Percentiles rank a stretch among this genome's conserved stretches.
These are phyloP conservation scores for Drosophila nr. perissopoda DNA, from an alignment of 2,888 invertebrate species.

Conservation along the genomic window DNA sequence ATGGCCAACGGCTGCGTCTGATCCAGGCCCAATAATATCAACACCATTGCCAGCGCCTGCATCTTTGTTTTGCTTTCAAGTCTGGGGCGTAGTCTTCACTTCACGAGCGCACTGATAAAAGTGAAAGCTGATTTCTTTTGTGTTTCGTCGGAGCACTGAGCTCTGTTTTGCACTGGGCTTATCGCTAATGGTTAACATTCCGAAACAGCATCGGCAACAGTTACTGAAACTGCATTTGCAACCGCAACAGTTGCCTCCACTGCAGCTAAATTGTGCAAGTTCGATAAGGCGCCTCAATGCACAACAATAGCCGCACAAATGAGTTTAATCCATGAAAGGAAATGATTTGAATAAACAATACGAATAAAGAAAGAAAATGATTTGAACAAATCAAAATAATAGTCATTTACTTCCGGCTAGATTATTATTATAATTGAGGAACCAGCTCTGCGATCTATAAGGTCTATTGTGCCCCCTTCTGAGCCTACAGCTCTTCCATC, in stretches of 20 bases:
- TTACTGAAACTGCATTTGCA: slow-evolving; percentile 4
- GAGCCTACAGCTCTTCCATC: no score
- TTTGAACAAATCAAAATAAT: not conserved
- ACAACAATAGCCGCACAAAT: not conserved
- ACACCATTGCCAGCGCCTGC: slow-evolving; percentile 33
- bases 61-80: slow-evolving; percentile 21
- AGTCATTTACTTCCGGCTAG: not conserved
- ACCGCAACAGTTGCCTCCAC: not conserved
- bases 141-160: slow-evolving; percentile 25
- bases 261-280: not conserved
- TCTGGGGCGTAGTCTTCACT: slow-evolving; percentile 14
- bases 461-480: no score
- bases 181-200: slow-evolving; percentile 33
- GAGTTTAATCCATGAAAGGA: not conserved
- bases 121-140: slow-evolving; percentile 53
- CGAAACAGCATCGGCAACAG: not conserved
- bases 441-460: no score
- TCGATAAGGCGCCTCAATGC: not conserved
- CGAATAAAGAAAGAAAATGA: not conserved
- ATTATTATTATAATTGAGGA: not conserved
- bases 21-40: slow-evolving; percentile 15
- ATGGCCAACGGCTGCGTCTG: slow-evolving; percentile 62
- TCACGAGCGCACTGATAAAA: slow-evolving; percentile 56
- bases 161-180: slow-evolving; percentile 47
- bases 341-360: not conserved